A percentile compares a stretch with the other conserved stretches of the same genome.
phyloP scores from a whole-genome alignment of 2,888 invertebrate genomes.

The Erpobdella octoculata region DNA sequence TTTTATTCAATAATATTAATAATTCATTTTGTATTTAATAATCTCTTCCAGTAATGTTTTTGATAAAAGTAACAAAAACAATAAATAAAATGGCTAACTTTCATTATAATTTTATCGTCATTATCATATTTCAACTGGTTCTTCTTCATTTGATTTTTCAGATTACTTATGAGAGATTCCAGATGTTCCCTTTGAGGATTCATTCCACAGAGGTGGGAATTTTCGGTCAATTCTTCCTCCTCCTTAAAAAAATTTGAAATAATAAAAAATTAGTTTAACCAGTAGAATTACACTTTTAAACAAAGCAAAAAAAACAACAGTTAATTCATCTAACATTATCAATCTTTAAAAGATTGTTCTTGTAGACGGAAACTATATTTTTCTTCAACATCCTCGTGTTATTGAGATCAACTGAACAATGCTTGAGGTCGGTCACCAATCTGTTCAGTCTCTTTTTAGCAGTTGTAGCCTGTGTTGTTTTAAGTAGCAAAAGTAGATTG shows the following conservation, averaged over 20 bases:
- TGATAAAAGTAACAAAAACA: too few relatives aligned
- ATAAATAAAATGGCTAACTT: not conserved
- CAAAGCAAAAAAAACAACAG: not conserved
- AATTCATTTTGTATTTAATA: too few relatives aligned
- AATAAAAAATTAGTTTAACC: not conserved
- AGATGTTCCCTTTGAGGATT: constrained; percentile 23
- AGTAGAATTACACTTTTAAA: not conserved
- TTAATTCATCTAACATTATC: constrained; percentile 1
- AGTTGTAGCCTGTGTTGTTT: not conserved
- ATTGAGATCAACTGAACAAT: not conserved
- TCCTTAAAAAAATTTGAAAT: not conserved
- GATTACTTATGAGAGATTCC: constrained; percentile 16
- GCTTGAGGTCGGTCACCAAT: constrained; percentile 18
- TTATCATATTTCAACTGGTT: constrained; percentile 26
- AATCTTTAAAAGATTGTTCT: not conserved
- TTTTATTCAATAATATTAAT: too few relatives aligned
- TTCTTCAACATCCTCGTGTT: constrained; percentile 17
- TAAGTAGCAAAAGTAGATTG: not conserved
- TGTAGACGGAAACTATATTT: constrained; percentile 8
- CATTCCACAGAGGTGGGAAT: constrained; percentile 15
- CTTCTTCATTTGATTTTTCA: constrained; percentile 21
- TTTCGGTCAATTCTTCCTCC: not conserved
- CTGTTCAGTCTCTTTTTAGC: constrained; percentile 22
- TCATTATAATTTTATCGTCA: constrained; percentile 25
- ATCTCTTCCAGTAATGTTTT: too few relatives aligned